Evolutionary conservation across 2,113 vertebrate species (phyloP).

Genomic region (Willisornis vidua): DNA sequence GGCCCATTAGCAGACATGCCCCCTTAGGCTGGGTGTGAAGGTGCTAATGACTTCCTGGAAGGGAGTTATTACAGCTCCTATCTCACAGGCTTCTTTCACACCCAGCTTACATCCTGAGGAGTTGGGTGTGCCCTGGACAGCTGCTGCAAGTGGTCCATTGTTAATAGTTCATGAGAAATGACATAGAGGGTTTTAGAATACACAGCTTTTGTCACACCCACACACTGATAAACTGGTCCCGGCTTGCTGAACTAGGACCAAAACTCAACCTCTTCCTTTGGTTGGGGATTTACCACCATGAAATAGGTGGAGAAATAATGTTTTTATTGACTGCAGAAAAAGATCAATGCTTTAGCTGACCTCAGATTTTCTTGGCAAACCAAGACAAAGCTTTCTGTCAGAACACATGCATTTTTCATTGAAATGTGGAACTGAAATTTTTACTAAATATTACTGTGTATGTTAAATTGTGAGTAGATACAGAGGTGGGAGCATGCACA

Average conservation of each 20-base stretch:
- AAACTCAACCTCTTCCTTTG: background rate
- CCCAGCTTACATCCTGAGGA: too few relatives aligned
- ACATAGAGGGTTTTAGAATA: too few relatives aligned
- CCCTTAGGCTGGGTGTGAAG: too few relatives aligned
- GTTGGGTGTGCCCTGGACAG: too few relatives aligned
- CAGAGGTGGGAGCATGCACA: background rate
- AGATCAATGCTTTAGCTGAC: background rate
- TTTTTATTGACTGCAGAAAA: background rate
- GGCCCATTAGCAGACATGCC: too few relatives aligned
- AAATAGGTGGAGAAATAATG: background rate
- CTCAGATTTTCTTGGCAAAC: background rate
- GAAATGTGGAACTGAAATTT: background rate
- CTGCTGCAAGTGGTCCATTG: too few relatives aligned
- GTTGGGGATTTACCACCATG: background rate
- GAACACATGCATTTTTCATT: background rate
- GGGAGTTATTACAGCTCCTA: too few relatives aligned
- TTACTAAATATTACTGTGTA: background rate
- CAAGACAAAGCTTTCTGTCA: background rate
- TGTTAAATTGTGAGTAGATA: background rate
- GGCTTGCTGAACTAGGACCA: background rate
- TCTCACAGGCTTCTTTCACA: too few relatives aligned
- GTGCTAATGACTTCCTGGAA: too few relatives aligned
- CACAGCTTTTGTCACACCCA: too few relatives aligned
- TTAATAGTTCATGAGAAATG: too few relatives aligned
- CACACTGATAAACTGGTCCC: too few relatives aligned